phyloP scores from a whole-genome alignment of 1,140 invertebrate species.

The Mya arenaria region DNA sequence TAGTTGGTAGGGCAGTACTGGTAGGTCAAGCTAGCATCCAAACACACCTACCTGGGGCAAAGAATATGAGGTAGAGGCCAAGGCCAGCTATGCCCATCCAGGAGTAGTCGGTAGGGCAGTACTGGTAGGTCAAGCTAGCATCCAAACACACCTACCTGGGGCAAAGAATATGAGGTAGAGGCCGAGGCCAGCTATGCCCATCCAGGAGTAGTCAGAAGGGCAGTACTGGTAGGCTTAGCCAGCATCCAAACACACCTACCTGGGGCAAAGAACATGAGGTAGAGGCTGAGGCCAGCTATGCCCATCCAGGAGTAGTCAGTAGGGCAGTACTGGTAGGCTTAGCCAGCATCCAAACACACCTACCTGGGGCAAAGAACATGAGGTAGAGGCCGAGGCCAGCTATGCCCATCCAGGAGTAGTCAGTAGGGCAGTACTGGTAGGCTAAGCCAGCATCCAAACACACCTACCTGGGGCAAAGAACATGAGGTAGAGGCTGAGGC shows the following conservation, averaged over 20 bases:
- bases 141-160: conserved; percentile 78
- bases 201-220: conserved; percentile 82
- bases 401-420: conserved; percentile 83
- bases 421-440: conserved; percentile 83
- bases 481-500: no score
- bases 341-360: not conserved
- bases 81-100: conserved; percentile 83
- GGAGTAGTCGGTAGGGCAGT: conserved; percentile 82
- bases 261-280: conserved; percentile 84
- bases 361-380: conserved; percentile 84
- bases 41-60: conserved; percentile 81
- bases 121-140: conserved; percentile 81
- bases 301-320: conserved; percentile 83
- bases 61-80: conserved; percentile 82
- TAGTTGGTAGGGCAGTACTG: conserved; percentile 83
- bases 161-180: conserved; percentile 84
- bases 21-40: conserved; percentile 74
- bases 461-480: conserved; percentile 83
- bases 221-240: conserved; percentile 81
- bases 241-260: conserved; percentile 72
- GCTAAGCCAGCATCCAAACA: not conserved
- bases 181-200: conserved; percentile 82
- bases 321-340: no score
- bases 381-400: conserved; percentile 82
- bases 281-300: conserved; percentile 81